Percentiles rank a stretch among this genome's conserved stretches.
phyloP scores from a whole-genome alignment of 2,113 vertebrate genomes.

The Dasyornis broadbenti region DNA sequence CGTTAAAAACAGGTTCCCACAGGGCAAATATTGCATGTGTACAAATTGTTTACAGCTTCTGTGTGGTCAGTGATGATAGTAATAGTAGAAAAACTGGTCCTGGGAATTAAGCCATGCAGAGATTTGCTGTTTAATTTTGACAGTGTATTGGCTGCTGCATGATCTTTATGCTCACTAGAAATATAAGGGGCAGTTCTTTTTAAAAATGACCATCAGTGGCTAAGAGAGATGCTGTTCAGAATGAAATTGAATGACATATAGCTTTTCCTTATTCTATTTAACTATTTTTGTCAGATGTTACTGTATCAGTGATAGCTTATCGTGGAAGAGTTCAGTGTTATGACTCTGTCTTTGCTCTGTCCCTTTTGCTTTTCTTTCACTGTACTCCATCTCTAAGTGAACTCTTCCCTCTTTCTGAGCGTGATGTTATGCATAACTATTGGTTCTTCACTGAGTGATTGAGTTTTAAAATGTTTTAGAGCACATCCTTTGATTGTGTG shows the following conservation, averaged over 20 bases:
- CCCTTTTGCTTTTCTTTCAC: neutral
- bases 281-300: neutral
- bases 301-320: neutral
- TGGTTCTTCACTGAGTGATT: neutral
- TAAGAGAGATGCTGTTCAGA: neutral
- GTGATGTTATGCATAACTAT: neutral
- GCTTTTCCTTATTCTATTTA: neutral
- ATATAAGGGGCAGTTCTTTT: neutral
- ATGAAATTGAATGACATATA: neutral
- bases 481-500: neutral
- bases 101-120: neutral
- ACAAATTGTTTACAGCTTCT: neutral
- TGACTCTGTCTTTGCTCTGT: neutral
- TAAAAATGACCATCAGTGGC: neutral
- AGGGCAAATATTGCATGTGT: neutral
- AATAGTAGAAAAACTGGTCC: neutral
- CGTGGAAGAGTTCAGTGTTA: neutral
- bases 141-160: neutral
- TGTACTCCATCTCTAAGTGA: neutral
- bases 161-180: neutral
- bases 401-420: neutral
- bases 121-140: constrained; percentile 14
- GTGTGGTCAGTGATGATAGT: neutral
- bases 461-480: neutral
- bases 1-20: neutral